phyloP scores from a whole-genome alignment of 2,113 vertebrate genomes.

The Hemichromis elongatus region DNA sequence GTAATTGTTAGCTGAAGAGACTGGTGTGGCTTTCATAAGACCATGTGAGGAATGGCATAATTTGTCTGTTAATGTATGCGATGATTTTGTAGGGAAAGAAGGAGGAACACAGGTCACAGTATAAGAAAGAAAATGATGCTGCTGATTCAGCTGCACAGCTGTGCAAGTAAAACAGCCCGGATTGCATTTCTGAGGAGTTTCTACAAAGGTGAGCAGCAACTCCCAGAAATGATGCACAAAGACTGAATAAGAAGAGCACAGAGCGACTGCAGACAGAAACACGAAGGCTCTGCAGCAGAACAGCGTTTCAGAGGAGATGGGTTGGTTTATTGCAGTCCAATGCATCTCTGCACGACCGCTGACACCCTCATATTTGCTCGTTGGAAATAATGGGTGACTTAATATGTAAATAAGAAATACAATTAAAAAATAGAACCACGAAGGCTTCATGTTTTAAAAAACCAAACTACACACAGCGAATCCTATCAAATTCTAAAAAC shows the following conservation, averaged over 20 bases:
- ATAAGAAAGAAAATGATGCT: neutral
- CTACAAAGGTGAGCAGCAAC: neutral
- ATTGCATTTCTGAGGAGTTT: neutral
- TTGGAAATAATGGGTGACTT: rapidly evolving
- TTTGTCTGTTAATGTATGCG: neutral
- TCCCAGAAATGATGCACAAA: neutral
- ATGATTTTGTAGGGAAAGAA: neutral
- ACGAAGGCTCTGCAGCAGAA: neutral
- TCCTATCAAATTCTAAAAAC: no score
- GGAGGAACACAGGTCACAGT: neutral
- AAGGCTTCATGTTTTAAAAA: neutral
- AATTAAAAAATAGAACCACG: neutral
- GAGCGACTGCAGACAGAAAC: neutral
- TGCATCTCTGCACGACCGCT: neutral
- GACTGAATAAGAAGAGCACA: neutral
- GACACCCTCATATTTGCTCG: neutral
- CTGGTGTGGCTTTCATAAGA: neutral
- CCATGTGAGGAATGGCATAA: neutral
- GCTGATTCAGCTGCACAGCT: neutral
- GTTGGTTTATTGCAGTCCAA: neutral
- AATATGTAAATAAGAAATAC: neutral
- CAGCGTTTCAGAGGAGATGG: neutral
- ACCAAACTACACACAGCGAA: no score
- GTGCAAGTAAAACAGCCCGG: neutral
- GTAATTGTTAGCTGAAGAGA: neutral